These are phyloP conservation scores for Drosophila nannoptera DNA, from an alignment of 1,140 invertebrate species.

Conservation along the genomic window DNA sequence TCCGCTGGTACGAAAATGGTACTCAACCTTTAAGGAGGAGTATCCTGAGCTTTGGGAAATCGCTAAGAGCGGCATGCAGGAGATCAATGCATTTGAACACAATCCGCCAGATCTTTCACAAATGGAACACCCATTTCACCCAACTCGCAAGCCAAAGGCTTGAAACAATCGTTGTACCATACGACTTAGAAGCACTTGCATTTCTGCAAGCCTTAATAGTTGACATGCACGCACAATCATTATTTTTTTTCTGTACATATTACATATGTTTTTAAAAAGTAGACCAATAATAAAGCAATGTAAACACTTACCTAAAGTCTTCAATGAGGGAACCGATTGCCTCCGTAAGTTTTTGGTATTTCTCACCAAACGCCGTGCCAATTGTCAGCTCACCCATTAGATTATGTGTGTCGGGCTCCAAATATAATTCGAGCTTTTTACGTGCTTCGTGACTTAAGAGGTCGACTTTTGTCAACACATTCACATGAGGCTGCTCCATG, in stretches of 20 bases:
- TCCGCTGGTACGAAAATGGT: conserved; percentile 82
- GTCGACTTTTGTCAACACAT: conserved; percentile 97
- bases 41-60: conserved; percentile 85
- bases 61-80: conserved; percentile 83
- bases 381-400: conserved; percentile 83
- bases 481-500: conserved; percentile 95
- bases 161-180: conserved; percentile 20
- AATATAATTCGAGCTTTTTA: conserved; percentile 89
- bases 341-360: conserved; percentile 88
- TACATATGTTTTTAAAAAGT: too few species aligned
- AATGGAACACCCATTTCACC: conserved; percentile 86
- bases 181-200: conserved; percentile 15
- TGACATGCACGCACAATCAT: conserved; percentile 11
- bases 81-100: conserved; percentile 83
- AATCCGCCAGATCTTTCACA: conserved; percentile 85
- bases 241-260: conserved; percentile 4
- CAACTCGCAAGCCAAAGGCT: conserved; percentile 80
- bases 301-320: conserved; percentile 83
- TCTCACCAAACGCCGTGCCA: conserved; percentile 85
- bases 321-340: conserved; percentile 90
- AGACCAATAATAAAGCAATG: too few species aligned
- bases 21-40: conserved; percentile 84
- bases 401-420: conserved; percentile 91
- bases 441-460: conserved; percentile 89
- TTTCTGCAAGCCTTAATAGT: conserved; percentile 11